Evolutionary conservation across 1,140 invertebrate genomes (phyloP), one percentile per base, ranked within the genome.

Genomic region (Anthonomus grandis): DNA sequence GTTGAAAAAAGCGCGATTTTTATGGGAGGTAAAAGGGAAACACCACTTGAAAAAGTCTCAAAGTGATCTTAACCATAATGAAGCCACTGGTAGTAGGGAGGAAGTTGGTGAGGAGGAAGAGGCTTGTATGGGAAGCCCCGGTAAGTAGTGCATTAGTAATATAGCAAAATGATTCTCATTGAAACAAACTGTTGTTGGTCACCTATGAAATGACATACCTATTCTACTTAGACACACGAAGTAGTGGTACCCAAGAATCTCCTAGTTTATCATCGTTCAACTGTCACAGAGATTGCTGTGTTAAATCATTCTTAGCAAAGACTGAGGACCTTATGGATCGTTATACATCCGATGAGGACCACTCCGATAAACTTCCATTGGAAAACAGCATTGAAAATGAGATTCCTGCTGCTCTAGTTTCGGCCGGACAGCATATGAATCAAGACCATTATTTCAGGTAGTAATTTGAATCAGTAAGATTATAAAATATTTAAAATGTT

Each of bases 11-110:
- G 81, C 82, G 21, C 74, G 78, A 62, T 82, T 79, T 73, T 74
- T 80, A 37, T 83, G 82, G 81, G 80, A 84, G 76, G 76, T 83
- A 25, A 83, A 84, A 70, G 80, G 81, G 17, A 81, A 79, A 76
- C 78, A 78, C 67, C 77, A 82, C 67, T 70, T 81, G 39, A 81
- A 76, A 70, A 31, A 25, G n/a, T 22, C 17, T 8, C 19, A 41
- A 18, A 41, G 9, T 18, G 9, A n/a, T 8, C 13, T n/a, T 9
- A 41, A 9, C 38, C 38, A 2, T 41, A 18, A 17, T 41, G 38
- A 3, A 41, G 38, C 38, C n/a, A n/a, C n/a, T n/a, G n/a, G n/a
- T n/a, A n/a, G n/a, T n/a, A n/a, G n/a, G n/a, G n/a, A n/a, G n/a
- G n/a, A n/a, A n/a, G n/a, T n/a, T n/a, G n/a, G n/a, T n/a, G n/a